Conservation (phyloP, 2,113 vertebrate species). For the Litocranius walleri region DNA sequence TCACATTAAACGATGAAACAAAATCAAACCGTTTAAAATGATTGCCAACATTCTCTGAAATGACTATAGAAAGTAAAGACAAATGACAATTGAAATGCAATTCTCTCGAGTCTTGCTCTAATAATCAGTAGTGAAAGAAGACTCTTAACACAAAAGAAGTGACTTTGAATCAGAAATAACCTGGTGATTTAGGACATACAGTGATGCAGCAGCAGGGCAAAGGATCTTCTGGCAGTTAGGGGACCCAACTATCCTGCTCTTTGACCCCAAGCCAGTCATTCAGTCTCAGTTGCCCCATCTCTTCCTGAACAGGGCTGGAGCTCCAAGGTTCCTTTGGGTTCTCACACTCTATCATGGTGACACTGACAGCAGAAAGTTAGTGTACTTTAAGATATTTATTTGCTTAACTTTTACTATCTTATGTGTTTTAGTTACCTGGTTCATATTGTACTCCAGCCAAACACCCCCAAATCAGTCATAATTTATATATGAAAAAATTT, state of each 20-base stretch:
- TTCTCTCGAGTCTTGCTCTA: neutral
- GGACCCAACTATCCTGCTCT: neutral
- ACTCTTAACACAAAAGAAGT: neutral
- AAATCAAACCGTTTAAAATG: neutral
- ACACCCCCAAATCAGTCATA: neutral
- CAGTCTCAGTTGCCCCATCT: neutral
- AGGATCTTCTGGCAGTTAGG: neutral
- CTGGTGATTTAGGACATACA: neutral
- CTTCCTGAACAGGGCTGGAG: neutral
- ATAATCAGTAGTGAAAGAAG: neutral
- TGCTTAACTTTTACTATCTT: neutral
- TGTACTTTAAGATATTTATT: neutral
- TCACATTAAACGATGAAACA: neutral
- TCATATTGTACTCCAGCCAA: neutral
- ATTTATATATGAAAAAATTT: neutral
- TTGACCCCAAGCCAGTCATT: neutral
- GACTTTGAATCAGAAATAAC: neutral
- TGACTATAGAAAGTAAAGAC: neutral
- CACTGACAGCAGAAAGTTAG: neutral
- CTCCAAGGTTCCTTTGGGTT: neutral
- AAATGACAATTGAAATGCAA: neutral
- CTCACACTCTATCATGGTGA: neutral
- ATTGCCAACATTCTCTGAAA: neutral
- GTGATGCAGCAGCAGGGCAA: too few relatives aligned
- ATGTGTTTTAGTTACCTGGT: neutral